Evolutionary conservation across 2,113 vertebrate genomes (phyloP), one percentile per base, ranked within the genome.

Genomic region (Pluvianellus socialis): DNA sequence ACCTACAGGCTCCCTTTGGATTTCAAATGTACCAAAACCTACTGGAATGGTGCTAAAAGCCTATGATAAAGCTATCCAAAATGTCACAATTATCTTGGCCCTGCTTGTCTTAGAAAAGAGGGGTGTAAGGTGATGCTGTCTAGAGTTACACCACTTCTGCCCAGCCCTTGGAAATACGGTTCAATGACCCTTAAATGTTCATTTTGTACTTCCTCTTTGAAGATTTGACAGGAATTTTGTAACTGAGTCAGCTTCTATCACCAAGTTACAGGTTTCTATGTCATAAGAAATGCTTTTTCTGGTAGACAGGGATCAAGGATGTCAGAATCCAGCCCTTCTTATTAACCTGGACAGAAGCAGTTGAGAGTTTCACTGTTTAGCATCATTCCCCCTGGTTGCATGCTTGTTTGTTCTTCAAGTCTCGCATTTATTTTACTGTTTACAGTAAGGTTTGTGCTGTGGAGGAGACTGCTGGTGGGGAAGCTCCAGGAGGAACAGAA

Each of bases 401-500:
- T 22, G 18, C 26, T 81, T 80, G 52, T 59, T 90, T 67, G 12
- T 56, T 94, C 73, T 91, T 81, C 61, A 86, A 81, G 24, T 5
- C 35, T 75, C 9, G 1, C 40, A 26, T 92, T 92, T 96, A 63
- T 86, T 96, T 94, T 71, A 71, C 44, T 84, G 38, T 75, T 88
- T 92, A 80, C 75, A 81, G 63, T 32, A 58, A 86, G 56, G n/a
- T 89, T 80, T 67, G 38, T 63, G 72, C 59, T 91, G 59, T 59
- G 63, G 38, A 96, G 52, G 35, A 89, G 10, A 52, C 65, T 81
- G 76, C 83, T 91, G 14, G 6, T 92, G 49, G 52, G 70, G 49
- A 91, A 84, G 38, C 44, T 95, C 68, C 59, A 94, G 73, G 84
- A 95, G 23, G 16, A 94, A 84, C 47, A 88, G 49, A 56, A 91